These are phyloP conservation scores for Synanceia verrucosa DNA, from an alignment of 2,797 vertebrate genomes.

Conservation along the genomic window DNA sequence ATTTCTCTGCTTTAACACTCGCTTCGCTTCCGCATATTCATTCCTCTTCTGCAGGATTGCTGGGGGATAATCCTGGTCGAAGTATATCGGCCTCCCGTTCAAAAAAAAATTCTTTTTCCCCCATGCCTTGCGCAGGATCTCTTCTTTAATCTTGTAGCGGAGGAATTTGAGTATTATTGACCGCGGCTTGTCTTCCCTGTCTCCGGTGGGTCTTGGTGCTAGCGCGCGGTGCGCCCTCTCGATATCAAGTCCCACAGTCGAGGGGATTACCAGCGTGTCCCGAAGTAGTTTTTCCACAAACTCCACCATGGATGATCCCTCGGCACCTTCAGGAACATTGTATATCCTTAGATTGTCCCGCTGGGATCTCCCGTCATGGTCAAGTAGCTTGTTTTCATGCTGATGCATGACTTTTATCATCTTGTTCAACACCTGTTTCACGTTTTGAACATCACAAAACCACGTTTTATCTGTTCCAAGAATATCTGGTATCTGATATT, in stretches of 20 bases:
- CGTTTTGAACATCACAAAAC: background rate
- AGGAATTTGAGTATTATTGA: constrained; percentile 6
- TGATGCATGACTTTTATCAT: background rate
- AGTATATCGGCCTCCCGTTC: too few species aligned
- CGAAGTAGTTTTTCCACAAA: background rate
- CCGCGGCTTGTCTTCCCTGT: background rate
- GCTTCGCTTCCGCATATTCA: constrained; percentile 12
- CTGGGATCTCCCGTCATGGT: background rate
- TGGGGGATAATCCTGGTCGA: too few species aligned
- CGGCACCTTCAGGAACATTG: background rate
- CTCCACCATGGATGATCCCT: background rate
- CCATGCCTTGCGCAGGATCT: too few species aligned
- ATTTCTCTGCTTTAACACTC: constrained; percentile 10
- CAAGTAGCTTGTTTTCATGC: background rate
- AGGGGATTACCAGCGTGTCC: background rate
- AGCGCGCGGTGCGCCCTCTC: background rate
- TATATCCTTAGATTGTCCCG: background rate
- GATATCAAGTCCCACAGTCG: background rate
- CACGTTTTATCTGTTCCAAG: too few species aligned
- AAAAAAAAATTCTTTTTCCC: too few species aligned
- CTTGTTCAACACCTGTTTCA: background rate
- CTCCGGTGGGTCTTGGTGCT: fast-evolving
- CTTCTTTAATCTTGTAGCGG: too few species aligned
- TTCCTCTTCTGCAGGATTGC: constrained; percentile 4
- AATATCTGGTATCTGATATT: too few species aligned